A percentile compares a stretch with the other conserved stretches of the same genome.
Evolutionary conservation across 2,888 invertebrate genomes (phyloP).

Genomic region (Lasioglossum lativentre): DNA sequence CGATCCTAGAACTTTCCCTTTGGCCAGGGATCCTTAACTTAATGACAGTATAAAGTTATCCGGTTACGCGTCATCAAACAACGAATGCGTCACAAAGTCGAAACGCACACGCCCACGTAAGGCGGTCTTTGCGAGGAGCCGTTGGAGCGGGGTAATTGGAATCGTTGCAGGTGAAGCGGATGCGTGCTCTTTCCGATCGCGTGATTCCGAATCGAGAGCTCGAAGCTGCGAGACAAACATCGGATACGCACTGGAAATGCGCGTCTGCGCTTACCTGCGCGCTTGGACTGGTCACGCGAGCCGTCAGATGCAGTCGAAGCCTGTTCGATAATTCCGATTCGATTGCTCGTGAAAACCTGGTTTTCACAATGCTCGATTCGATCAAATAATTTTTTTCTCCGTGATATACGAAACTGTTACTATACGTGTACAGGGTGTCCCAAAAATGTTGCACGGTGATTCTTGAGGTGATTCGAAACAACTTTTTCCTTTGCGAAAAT

Average conservation of each 20-base stretch:
- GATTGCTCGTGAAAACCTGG: slow-evolving; percentile 34
- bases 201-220: slow-evolving; percentile 61
- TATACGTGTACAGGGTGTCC: no score
- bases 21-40: not conserved
- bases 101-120: slow-evolving; percentile 5
- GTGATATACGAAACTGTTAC: not conserved
- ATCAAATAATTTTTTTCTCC: not conserved
- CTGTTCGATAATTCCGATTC: slow-evolving; percentile 29
- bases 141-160: slow-evolving; percentile 35
- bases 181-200: slow-evolving; percentile 56
- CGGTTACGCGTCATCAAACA: slow-evolving; percentile 8
- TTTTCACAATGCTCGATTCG: slow-evolving; percentile 1
- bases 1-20: not conserved
- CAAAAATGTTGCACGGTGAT: no score
- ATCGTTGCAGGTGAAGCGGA: slow-evolving; percentile 40
- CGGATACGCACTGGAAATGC: slow-evolving; percentile 59
- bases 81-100: slow-evolving; percentile 23
- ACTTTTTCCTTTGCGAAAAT: no score
- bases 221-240: slow-evolving; percentile 59
- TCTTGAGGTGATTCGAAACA: no score
- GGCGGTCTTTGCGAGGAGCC: not conserved
- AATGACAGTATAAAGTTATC: not conserved
- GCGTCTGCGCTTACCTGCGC: slow-evolving; percentile 51
- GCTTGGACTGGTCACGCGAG: slow-evolving; percentile 16
- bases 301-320: slow-evolving; percentile 9